Percentiles rank a stretch among this genome's conserved stretches.
Evolutionary conservation across 2,888 invertebrate genomes (phyloP).

Genomic region (Ganaspis brasiliensis): DNA sequence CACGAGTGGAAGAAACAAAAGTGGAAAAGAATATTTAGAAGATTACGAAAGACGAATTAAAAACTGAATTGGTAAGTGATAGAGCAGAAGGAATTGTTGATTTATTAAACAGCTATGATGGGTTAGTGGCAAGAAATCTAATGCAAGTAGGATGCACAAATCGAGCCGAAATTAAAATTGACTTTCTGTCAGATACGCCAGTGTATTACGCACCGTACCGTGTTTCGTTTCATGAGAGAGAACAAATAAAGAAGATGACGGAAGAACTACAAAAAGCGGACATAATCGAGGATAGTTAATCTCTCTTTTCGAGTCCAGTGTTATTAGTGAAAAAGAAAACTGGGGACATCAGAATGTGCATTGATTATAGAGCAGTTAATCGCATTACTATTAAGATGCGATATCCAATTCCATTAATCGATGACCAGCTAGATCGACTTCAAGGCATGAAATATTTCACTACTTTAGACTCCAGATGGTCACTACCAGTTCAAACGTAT

Average conservation of each 20-base stretch:
- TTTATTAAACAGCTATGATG: conserved; percentile 16
- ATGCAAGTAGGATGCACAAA: conserved; percentile 56
- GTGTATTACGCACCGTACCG: conserved; percentile 66
- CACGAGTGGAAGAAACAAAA: no score
- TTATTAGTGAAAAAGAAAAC: conserved; percentile 61
- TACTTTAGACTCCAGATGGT: conserved; percentile 71
- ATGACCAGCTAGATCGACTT: conserved; percentile 67
- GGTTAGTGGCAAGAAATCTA: conserved; percentile 30
- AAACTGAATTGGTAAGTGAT: conserved; percentile 20
- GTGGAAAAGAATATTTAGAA: neutral
- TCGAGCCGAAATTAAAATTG: conserved; percentile 63
- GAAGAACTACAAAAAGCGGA: conserved; percentile 39
- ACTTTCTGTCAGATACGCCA: conserved; percentile 55
- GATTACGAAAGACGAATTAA: conserved; percentile 4
- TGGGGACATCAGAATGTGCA: conserved; percentile 61
- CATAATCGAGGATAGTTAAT: conserved; percentile 41
- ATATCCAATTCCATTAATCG: conserved; percentile 69
- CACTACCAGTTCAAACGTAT: conserved; percentile 66
- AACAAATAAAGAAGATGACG: conserved; percentile 53
- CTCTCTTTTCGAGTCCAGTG: conserved; percentile 59
- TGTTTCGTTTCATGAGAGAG: conserved; percentile 60
- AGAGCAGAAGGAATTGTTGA: conserved; percentile 6
- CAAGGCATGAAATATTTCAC: conserved; percentile 67
- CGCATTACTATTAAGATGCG: conserved; percentile 66
- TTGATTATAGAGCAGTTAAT: conserved; percentile 70